Percentiles rank a stretch among this genome's conserved stretches.
Conservation (phyloP, 2,113 vertebrate species). For the Dendrocopos noguchii region DNA sequence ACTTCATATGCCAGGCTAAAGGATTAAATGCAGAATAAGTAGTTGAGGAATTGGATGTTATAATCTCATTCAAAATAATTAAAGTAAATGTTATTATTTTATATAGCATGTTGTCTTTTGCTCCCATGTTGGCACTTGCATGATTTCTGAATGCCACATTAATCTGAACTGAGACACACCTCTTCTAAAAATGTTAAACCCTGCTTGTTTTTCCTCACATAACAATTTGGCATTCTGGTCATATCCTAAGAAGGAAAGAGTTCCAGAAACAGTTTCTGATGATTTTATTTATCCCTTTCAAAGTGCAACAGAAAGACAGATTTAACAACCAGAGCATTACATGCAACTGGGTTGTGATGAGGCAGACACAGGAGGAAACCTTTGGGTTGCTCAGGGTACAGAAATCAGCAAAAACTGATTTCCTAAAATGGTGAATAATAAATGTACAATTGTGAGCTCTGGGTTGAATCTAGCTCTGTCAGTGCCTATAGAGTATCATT, state of each 20-base stretch:
- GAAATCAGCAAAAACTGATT: neutral
- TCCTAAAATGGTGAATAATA: neutral
- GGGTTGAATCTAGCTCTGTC: neutral
- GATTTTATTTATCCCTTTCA: neutral
- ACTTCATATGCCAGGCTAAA: neutral
- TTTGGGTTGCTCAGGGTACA: neutral
- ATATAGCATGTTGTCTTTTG: neutral
- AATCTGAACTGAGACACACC: slow-evolving; percentile 24
- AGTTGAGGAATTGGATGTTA: neutral
- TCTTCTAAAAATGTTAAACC: slow-evolving; percentile 32
- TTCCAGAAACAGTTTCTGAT: neutral
- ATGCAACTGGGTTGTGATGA: neutral
- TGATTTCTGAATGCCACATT: neutral
- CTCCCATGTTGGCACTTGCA: neutral
- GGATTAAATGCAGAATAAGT: neutral
- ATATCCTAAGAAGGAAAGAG: neutral
- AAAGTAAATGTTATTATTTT: neutral
- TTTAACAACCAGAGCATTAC: neutral
- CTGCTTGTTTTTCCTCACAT: neutral
- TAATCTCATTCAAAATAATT: slow-evolving; percentile 2
- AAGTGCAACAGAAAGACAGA: neutral
- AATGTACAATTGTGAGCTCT: accelerated
- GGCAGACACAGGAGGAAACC: neutral
- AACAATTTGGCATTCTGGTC: neutral
- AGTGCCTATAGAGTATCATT: neutral